Base-by-base conservation (phyloP, 2,113 vertebrate species). In the Ursus arctos region DNA sequence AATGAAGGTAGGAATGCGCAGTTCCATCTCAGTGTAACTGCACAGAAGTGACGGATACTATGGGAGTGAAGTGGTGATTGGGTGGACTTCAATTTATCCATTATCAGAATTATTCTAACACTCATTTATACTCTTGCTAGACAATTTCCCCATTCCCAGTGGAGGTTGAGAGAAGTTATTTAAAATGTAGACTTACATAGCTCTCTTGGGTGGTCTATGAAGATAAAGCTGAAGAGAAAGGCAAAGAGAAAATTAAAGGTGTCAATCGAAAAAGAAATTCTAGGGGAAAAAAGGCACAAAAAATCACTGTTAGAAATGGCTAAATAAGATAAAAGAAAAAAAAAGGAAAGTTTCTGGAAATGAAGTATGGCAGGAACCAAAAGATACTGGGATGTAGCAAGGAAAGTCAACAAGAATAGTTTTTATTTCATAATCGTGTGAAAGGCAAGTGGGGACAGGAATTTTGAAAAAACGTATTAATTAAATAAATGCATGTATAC, bases 211-310 rank as follows among this genome's bases (percentile, higher is more conserved):
- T 86, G 6, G 11, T 51, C 83, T 94, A 19, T 74, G 22, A 83
- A 84, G 36, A 87, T 90, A 97, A 90, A 83, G 0, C 74, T 83
- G 14, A 97, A 94, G 16, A 79, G 53, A 94, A 13, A 89, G 82
- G 57, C 59, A 79, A 59, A 81, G 31, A 96, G n/a, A 83, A 97
- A 94, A 97, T 84, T 95, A 97, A 92, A 98, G 21, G 21, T 87
- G 79, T 67, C 89, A 96, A 49, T 91, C 79, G 93, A 84, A 86
- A 95, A n/a, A 61, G 24, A 88, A 81, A 85, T 85, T 43, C 6
- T 31, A 82, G 33, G 3, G 36, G 3, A 2, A 19, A 10, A 28
- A 55, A 7, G 4, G 31, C 24, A 67, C 31, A 61, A 74, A 59
- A 19, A 53, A 13, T 74, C 59, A 24, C 28, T 43, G 18, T 61